Percentiles rank a stretch among this genome's conserved stretches.
These are phyloP conservation scores for Machimus atricapillus DNA, from an alignment of 2,888 invertebrate genomes.

Conservation along the genomic window DNA sequence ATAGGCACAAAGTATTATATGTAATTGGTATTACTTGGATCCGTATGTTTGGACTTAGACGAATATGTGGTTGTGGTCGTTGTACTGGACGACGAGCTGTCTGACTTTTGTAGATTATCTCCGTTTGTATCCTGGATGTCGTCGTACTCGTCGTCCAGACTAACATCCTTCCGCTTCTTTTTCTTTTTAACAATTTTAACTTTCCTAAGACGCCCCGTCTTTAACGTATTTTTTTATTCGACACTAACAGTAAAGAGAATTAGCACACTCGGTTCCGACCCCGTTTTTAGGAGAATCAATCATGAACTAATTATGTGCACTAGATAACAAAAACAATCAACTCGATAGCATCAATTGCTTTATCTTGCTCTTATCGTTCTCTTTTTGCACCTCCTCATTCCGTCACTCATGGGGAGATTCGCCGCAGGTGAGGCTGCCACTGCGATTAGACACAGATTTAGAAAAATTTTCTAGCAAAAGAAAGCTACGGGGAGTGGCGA, in stretches of 20 bases:
- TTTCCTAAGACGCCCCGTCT: constrained; percentile 54
- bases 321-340: constrained; percentile 43
- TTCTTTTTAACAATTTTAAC: constrained; percentile 53
- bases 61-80: constrained; percentile 45
- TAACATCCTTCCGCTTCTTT: constrained; percentile 52
- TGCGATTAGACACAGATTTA: neutral
- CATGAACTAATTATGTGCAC: constrained; percentile 50
- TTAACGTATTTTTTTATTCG: constrained; percentile 30
- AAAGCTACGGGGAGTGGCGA: neutral
- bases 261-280: constrained; percentile 37
- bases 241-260: neutral
- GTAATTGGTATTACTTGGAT: constrained; percentile 57
- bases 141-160: constrained; percentile 33
- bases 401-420: neutral
- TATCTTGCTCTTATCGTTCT: constrained; percentile 7
- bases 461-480: neutral
- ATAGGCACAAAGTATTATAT: neutral
- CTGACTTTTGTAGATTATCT: constrained; percentile 41
- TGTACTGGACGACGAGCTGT: constrained; percentile 43
- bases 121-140: constrained; percentile 31
- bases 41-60: constrained; percentile 54
- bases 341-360: constrained; percentile 8
- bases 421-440: neutral
- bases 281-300: constrained; percentile 50
- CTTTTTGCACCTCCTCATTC: neutral